Evolutionary conservation across 2,888 invertebrate species (phyloP).

Genomic region (Ellobium chinense): DNA sequence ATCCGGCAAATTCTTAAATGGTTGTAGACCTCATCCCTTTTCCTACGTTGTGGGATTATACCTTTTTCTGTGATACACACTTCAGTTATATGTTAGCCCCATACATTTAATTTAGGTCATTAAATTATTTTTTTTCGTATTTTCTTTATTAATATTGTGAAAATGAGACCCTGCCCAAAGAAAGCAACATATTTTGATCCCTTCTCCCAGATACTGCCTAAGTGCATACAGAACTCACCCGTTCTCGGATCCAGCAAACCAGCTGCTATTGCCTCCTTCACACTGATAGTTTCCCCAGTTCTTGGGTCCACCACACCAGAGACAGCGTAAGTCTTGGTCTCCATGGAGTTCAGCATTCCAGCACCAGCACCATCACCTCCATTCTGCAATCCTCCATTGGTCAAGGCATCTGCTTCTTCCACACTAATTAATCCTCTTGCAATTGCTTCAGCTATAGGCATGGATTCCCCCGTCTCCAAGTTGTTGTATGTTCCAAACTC

Average conservation of each 20-base stretch:
- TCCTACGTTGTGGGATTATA: too few species aligned
- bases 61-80: too few species aligned
- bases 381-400: conserved; percentile 55
- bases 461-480: conserved; percentile 66
- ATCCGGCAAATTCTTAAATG: too few species aligned
- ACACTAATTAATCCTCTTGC: conserved; percentile 71
- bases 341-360: conserved; percentile 57
- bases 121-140: neutral
- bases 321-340: conserved; percentile 63
- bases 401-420: conserved; percentile 61
- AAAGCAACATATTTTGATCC: too few species aligned
- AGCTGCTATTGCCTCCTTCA: conserved; percentile 86
- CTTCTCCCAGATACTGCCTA: too few species aligned
- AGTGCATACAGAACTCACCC: conserved; percentile 4
- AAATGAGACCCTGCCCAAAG: too few species aligned
- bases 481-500: conserved; percentile 72
- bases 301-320: conserved; percentile 71
- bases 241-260: conserved; percentile 87
- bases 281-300: conserved; percentile 81
- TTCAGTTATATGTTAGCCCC: too few species aligned
- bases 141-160: neutral
- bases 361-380: neutral
- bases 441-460: conserved; percentile 77
- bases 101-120: too few species aligned
- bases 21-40: too few species aligned